Evolutionary conservation across 2,888 invertebrate genomes (phyloP), one percentile per base, ranked within the genome.

Genomic region (Octonoba sinensis): DNA sequence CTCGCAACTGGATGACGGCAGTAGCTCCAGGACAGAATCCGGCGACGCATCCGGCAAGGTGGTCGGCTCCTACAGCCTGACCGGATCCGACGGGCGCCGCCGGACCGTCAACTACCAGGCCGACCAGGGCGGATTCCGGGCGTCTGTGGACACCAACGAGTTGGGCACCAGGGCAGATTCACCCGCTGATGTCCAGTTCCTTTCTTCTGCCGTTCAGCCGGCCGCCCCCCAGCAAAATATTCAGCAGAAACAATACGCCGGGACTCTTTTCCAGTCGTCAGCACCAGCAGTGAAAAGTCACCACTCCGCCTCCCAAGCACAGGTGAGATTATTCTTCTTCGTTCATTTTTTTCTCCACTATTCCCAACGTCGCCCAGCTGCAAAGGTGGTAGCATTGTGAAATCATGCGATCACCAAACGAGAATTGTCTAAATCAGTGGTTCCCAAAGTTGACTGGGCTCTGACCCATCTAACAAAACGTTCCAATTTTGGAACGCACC

Each of bases 71-170:
- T 83, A 83, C 79, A 79, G 72, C 47, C 27, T 83, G 20, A 18
- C 75, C 44, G 51, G 22, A 24, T 75, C 83, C 16, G 83, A 83
- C 36, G 83, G 83, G 15, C 49, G 79, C 11, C 27, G 75, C 54
- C 65, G 83, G 46, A 71, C 84, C 84, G 20, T 87, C 85, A 71
- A 87, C 86, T 84, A 87, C 59, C 20, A 24, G 11, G 83, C 83
- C 18, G 83, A 78, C 54, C 67, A 73, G 8, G 69, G 44, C 20
- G 83, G 83, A 24, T 83, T 83, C 69, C 36, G 83, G 20, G 83
- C 83, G n/a, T 24, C 60, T 3, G 77, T 83, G 15, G 51, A 83
- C 47, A 83, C 77, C 24, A 83, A 83, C 18, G 83, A 83, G 36
- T 73, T 78, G 15, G 83, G 83, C 18, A 82, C 82, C 44, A 76